These are phyloP conservation scores for Neodiprion lecontei DNA, from an alignment of 1,140 invertebrate genomes.

Conservation along the genomic window DNA sequence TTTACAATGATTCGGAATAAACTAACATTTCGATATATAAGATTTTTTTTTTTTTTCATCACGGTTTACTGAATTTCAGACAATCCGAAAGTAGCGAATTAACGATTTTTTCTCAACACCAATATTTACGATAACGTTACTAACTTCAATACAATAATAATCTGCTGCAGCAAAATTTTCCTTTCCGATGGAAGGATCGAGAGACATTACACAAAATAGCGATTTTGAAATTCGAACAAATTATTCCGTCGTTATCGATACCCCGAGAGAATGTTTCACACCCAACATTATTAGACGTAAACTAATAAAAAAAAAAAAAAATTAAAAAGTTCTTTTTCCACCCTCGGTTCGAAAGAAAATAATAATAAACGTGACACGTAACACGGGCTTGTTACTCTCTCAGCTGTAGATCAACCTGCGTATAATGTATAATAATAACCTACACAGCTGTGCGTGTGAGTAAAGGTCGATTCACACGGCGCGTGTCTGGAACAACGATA, in stretches of 20 bases:
- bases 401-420: background rate
- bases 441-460: background rate
- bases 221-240: background rate
- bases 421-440: background rate
- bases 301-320: too few relatives aligned
- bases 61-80: too few relatives aligned
- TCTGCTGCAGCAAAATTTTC: too few relatives aligned
- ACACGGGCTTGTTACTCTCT: background rate
- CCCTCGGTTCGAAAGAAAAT: background rate
- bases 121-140: too few relatives aligned
- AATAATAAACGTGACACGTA: background rate
- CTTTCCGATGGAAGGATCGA: too few relatives aligned
- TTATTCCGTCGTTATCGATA: background rate
- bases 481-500: background rate
- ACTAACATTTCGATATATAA: too few relatives aligned
- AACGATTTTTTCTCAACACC: too few relatives aligned
- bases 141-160: too few relatives aligned
- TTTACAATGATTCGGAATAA: too few relatives aligned
- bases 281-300: background rate
- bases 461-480: background rate
- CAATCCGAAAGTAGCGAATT: too few relatives aligned
- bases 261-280: background rate
- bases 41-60: too few relatives aligned
- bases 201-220: too few relatives aligned
- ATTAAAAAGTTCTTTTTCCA: conserved; percentile 13